Base-by-base conservation (phyloP, 2,888 invertebrate genomes). In the Spilosoma lubricipeda region DNA sequence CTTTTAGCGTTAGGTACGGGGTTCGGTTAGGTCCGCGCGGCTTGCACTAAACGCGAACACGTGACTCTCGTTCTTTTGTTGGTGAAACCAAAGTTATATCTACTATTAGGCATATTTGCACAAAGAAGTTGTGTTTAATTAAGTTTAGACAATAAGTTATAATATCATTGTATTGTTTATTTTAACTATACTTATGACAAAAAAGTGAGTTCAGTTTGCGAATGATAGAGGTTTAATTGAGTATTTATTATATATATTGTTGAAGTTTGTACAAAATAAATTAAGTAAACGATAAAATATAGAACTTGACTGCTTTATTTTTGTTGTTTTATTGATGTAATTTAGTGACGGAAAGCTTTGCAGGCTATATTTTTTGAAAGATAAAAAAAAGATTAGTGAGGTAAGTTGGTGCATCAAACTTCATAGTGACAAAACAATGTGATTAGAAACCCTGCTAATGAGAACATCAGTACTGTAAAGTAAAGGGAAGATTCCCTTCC, bases 201-300 rank as follows among this genome's bases (percentile, higher is more conserved):
- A 95, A 92, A 95, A 95, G 95, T 95, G 95, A 95, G 94, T 95
- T 95, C 94, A 95, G 94, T 96, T 95, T 95, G 95, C 96, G 94
- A 94, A 95, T 94, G 94, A 95, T 95, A 96, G 95, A 95, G 93
- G 92, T 95, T 96, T 95, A 95, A 95, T 96, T 96, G 95, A 96
- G 92, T 96, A 96, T 95, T 95, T 95, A 96, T 95, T 95, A 95
- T 95, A 95, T 95, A 96, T 96, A 96, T 96, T 96, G 96, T 96
- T 96, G 95, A 96, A 96, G 95, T 96, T 96, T 96, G 96, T 96
- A 96, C 96, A 96, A 96, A 96, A 96, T 96, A 96, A 96, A 96
- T 94, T 96, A 96, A 96, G 96, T 96, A 96, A 95, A 96, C 93
- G 93, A 96, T 96, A 95, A 95, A 93, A 94, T 96, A 96, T 96